Evolutionary conservation across 1,140 invertebrate genomes (phyloP).

Genomic region (Aplysia californica): DNA sequence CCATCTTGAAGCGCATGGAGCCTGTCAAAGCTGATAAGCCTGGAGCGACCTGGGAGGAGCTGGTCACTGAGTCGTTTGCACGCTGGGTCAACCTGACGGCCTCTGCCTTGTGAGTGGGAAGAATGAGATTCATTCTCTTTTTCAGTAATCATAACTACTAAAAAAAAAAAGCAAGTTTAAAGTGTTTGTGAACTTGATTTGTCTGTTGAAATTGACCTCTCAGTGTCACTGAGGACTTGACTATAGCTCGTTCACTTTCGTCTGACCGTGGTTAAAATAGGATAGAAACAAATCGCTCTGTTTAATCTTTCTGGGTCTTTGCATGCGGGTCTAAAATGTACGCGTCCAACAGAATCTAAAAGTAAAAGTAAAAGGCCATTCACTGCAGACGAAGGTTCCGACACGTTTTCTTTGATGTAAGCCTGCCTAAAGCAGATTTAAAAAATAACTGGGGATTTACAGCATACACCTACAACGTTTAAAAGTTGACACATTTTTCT

Average conservation of each 20-base stretch:
- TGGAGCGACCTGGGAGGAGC: slow-evolving; percentile 45
- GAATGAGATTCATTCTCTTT: neutral
- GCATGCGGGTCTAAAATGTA: neutral
- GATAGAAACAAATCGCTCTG: too few species aligned
- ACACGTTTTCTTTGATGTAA: too few species aligned
- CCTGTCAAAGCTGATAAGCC: slow-evolving; percentile 50
- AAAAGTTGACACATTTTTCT: too few species aligned
- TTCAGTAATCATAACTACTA: neutral
- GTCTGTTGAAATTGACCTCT: neutral
- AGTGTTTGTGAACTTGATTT: too few species aligned
- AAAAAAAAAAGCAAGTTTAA: neutral
- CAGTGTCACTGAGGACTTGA: neutral
- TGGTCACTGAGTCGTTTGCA: slow-evolving; percentile 42
- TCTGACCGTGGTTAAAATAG: too few species aligned
- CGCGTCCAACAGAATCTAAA: neutral
- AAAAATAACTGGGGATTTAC: too few species aligned
- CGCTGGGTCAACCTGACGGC: slow-evolving; percentile 49
- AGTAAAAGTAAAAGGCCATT: too few species aligned
- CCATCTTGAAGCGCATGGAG: slow-evolving; percentile 44
- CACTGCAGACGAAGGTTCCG: too few species aligned
- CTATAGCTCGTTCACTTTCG: neutral
- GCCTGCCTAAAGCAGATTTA: too few species aligned
- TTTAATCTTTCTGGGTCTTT: neutral
- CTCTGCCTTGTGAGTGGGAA: slow-evolving; percentile 40
- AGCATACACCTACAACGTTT: too few species aligned